Evolutionary conservation across 2,113 vertebrate species (phyloP).

Genomic region (Lasiurus cinereus): DNA sequence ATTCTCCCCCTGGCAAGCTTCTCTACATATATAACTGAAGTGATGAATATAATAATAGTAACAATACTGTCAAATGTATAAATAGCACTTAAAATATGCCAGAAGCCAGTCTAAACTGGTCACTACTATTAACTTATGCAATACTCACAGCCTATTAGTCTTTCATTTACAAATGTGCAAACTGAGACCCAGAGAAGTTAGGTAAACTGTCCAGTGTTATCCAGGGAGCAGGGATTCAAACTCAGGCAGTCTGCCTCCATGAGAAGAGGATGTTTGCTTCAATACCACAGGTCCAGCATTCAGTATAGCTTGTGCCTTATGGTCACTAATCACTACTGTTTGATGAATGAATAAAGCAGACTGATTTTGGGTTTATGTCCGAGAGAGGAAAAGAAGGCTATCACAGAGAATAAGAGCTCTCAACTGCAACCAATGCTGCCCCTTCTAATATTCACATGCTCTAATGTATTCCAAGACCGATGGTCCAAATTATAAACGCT

Average conservation of each 20-base stretch:
- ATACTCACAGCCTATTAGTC: not conserved
- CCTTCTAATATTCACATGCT: not conserved
- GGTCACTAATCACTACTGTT: not conserved
- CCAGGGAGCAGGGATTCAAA: not conserved
- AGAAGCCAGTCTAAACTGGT: not conserved
- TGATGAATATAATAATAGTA: not conserved
- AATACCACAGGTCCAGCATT: not conserved
- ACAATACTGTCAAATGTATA: not conserved
- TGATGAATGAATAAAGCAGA: not conserved
- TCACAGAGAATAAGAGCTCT: not conserved
- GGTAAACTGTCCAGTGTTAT: not conserved
- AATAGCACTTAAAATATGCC: not conserved
- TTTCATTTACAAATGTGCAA: not conserved
- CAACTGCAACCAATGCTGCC: too few species aligned
- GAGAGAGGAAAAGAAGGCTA: not conserved
- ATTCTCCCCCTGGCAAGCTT: not conserved
- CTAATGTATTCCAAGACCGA: not conserved
- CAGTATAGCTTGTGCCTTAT: not conserved
- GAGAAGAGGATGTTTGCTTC: not conserved
- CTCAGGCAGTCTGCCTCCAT: not conserved
- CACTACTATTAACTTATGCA: not conserved
- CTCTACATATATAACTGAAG: not conserved
- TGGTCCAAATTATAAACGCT: not conserved
- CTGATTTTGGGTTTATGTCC: not conserved
- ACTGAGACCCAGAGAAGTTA: conserved; percentile 14